These are phyloP conservation scores for Oncorhynchus gorbuscha DNA, from an alignment of 2,113 vertebrate species.

Conservation along the genomic window DNA sequence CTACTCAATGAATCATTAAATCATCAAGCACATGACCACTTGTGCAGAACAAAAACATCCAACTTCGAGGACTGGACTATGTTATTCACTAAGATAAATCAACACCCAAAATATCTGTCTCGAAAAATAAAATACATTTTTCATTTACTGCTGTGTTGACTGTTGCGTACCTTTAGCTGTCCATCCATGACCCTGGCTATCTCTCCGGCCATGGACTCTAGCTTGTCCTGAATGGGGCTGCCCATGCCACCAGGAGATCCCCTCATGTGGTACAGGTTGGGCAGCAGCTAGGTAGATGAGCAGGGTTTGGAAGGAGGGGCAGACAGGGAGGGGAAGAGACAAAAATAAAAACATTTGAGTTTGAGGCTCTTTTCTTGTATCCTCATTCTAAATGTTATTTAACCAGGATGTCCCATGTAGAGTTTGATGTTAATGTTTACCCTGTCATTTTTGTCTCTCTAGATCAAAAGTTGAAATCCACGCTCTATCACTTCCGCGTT, in stretches of 20 bases:
- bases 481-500: background rate
- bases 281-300: constrained; percentile 79
- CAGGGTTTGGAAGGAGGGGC: constrained; percentile 3
- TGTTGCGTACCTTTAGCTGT: constrained; percentile 84
- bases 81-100: no score
- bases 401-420: background rate
- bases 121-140: no score
- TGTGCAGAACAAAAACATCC: no score
- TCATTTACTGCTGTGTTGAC: no score
- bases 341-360: background rate
- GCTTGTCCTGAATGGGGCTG: constrained; percentile 85
- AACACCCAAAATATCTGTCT: no score
- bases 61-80: no score
- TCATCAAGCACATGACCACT: no score
- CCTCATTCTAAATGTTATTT: background rate
- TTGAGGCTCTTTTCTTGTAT: no score
- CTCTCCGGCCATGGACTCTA: constrained; percentile 92
- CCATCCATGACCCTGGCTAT: constrained; percentile 87
- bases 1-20: no score
- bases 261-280: constrained; percentile 88
- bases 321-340: background rate
- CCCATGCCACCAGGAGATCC: constrained; percentile 49
- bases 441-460: no score
- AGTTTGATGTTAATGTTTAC: no score
- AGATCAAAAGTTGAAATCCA: no score